Evolutionary conservation across 2,113 vertebrate genomes (phyloP).

Genomic region (Excalfactoria chinensis): DNA sequence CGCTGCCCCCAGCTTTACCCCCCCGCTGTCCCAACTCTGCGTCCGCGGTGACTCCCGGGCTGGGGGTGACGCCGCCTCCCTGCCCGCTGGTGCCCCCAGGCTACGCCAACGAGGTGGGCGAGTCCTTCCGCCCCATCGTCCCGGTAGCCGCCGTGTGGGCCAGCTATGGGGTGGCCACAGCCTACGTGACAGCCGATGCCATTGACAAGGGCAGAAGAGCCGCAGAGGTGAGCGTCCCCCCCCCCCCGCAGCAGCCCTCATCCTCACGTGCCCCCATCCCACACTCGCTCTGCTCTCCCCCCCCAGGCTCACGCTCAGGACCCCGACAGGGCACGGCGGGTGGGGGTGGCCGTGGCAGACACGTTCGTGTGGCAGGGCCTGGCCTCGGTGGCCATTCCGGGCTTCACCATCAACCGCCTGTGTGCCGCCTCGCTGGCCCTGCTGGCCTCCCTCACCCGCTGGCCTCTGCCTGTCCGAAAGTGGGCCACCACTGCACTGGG

Average conservation of each 20-base stretch:
- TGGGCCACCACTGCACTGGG: constrained; percentile 94
- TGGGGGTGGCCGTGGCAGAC: constrained; percentile 88
- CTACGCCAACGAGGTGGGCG: constrained; percentile 96
- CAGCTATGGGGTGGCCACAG: constrained; percentile 89
- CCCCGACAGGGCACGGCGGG: constrained; percentile 69
- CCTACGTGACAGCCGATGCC: constrained; percentile 92
- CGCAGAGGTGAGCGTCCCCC: constrained; percentile 79
- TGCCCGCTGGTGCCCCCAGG: constrained; percentile 73
- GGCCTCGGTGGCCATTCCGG: constrained; percentile 93
- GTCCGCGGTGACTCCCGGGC: background rate
- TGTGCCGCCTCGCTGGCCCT: constrained; percentile 88
- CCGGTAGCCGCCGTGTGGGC: constrained; percentile 88
- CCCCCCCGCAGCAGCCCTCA: accelerated
- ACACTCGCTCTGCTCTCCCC: background rate
- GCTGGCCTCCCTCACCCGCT: constrained; percentile 85
- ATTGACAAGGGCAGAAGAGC: constrained; percentile 93
- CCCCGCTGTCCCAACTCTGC: background rate
- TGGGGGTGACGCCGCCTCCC: background rate
- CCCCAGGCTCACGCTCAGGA: constrained; percentile 77
- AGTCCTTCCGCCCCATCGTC: constrained; percentile 92
- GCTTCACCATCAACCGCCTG: constrained; percentile 95
- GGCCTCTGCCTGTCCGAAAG: constrained; percentile 88
- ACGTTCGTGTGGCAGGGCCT: constrained; percentile 96
- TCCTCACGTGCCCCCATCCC: background rate
- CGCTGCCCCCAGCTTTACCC: background rate